phyloP scores from a whole-genome alignment of 2,888 invertebrate species.

The Euzophera pinguis region DNA sequence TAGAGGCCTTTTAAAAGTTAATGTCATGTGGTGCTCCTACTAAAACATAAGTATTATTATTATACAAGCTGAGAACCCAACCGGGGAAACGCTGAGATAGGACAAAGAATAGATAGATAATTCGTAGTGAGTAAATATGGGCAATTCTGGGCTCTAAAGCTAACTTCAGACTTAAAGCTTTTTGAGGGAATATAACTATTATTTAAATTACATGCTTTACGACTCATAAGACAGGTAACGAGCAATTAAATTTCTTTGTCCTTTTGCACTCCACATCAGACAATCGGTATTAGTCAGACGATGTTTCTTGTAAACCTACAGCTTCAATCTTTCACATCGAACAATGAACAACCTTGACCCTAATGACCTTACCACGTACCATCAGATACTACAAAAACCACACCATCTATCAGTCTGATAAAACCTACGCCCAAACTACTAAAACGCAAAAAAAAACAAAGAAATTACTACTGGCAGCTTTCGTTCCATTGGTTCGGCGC shows the following conservation, averaged over 20 bases:
- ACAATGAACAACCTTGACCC: conserved; percentile 36
- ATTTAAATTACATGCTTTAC: not conserved
- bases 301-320: conserved; percentile 11
- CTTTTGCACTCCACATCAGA: not conserved
- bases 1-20: no score
- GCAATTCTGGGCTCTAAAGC: no score
- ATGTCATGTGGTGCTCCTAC: no score
- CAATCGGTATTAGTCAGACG: conserved; percentile 13
- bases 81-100: no score
- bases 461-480: conserved; percentile 31
- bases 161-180: no score
- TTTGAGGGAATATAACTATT: no score
- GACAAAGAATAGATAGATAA: no score
- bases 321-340: conserved; percentile 28
- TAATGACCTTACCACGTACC: conserved; percentile 23
- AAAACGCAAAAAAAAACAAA: conserved; percentile 25
- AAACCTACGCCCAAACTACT: conserved; percentile 12
- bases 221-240: not conserved
- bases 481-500: conserved; percentile 49
- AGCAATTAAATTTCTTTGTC: not conserved
- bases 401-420: conserved; percentile 14
- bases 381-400: conserved; percentile 24
- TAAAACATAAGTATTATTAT: no score
- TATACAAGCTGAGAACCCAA: no score
- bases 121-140: no score